Conservation (phyloP, 2,113 vertebrate genomes). For the Merops nubicus region DNA sequence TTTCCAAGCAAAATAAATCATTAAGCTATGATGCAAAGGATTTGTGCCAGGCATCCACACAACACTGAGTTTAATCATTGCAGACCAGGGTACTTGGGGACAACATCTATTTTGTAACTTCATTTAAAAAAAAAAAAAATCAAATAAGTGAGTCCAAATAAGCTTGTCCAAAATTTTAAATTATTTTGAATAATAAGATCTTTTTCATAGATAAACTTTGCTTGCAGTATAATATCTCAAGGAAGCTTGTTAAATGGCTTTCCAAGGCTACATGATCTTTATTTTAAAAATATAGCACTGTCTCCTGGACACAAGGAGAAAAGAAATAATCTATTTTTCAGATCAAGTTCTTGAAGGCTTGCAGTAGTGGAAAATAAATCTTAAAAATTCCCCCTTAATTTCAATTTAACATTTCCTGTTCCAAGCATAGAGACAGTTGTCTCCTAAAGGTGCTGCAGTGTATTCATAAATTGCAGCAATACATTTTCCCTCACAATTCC, state of each 20-base stretch:
- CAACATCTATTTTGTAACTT: slow-evolving; percentile 48
- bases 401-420: slow-evolving; percentile 32
- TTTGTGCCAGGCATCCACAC: slow-evolving; percentile 18
- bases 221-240: not conserved
- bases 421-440: not conserved
- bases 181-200: slow-evolving; percentile 1
- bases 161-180: slow-evolving; percentile 4
- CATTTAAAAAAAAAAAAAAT: not conserved
- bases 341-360: slow-evolving; percentile 8
- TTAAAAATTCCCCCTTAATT: slow-evolving; percentile 36
- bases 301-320: not conserved
- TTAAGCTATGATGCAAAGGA: slow-evolving; percentile 15
- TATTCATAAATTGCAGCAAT: slow-evolving; percentile 22
- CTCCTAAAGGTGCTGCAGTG: not conserved
- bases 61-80: slow-evolving; percentile 38
- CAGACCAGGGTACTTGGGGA: slow-evolving; percentile 47
- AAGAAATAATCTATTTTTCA: slow-evolving; percentile 65
- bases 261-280: not conserved
- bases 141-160: not conserved
- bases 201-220: not conserved
- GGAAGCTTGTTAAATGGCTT: slow-evolving; percentile 15
- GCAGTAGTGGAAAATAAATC: slow-evolving; percentile 17
- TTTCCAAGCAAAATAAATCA: slow-evolving; percentile 56
- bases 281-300: not conserved
- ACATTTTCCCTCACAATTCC: slow-evolving; percentile 28